Evolutionary conservation across 1,140 invertebrate species (phyloP).

Genomic region (Drosophila tani): DNA sequence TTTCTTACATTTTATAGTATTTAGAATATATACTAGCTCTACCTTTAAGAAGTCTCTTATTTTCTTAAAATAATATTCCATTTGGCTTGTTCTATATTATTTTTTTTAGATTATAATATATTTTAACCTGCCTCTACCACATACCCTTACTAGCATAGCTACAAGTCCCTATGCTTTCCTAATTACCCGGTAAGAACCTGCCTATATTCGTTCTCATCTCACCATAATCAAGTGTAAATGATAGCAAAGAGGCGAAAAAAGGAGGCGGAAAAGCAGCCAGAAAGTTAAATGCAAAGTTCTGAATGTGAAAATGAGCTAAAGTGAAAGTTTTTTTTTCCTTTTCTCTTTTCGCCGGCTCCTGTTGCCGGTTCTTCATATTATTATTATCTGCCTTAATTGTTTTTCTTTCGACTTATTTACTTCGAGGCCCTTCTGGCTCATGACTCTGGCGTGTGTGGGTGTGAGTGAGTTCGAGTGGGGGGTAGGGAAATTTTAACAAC

Average conservation of each 20-base stretch:
- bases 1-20: too few species aligned
- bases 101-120: background rate
- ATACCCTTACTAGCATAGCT: background rate
- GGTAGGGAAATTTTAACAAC: slow-evolving; percentile 60
- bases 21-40: too few species aligned
- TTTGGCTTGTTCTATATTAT: too few species aligned
- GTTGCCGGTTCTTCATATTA: slow-evolving; percentile 69
- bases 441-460: slow-evolving; percentile 15
- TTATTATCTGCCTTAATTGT: slow-evolving; percentile 82
- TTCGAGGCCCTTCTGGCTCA: slow-evolving; percentile 37
- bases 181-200: background rate
- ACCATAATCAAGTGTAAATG: slow-evolving; percentile 51
- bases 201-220: background rate
- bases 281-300: slow-evolving; percentile 83
- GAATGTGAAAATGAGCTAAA: slow-evolving; percentile 77
- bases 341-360: slow-evolving; percentile 20
- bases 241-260: slow-evolving; percentile 37
- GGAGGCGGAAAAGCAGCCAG: slow-evolving; percentile 24
- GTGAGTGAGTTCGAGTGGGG: background rate
- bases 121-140: background rate
- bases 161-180: background rate
- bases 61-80: too few species aligned
- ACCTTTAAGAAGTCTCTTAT: too few species aligned
- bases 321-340: slow-evolving; percentile 68
- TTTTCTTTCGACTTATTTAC: slow-evolving; percentile 78